These are phyloP conservation scores for Boleophthalmus pectinirostris DNA, from an alignment of 2,113 vertebrate species.

Conservation along the genomic window DNA sequence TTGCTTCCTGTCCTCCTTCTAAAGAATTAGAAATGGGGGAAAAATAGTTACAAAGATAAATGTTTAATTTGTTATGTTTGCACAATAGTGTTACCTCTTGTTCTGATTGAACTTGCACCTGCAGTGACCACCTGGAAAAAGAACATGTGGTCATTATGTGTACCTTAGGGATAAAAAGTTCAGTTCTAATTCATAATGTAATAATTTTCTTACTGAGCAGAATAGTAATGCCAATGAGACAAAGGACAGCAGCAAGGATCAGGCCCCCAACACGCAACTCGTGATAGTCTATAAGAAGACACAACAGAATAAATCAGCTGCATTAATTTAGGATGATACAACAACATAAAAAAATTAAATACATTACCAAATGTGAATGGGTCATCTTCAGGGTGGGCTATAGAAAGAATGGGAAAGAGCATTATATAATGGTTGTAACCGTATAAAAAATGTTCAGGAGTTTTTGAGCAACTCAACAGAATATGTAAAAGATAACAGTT, in stretches of 20 bases:
- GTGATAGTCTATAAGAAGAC: constrained; percentile 79
- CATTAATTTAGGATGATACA: background rate
- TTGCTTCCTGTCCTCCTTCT: constrained; percentile 77
- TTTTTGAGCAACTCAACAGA: constrained; percentile 18
- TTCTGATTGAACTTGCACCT: constrained; percentile 86
- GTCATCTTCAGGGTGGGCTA: constrained; percentile 61
- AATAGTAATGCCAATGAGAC: constrained; percentile 84
- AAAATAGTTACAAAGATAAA: constrained; percentile 6
- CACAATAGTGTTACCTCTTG: constrained; percentile 72
- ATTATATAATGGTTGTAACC: background rate
- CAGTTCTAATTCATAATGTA: background rate
- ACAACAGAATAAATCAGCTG: background rate
- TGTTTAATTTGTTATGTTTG: background rate
- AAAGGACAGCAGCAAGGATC: constrained; percentile 82
- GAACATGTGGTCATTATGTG: background rate
- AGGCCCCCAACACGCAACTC: constrained; percentile 83
- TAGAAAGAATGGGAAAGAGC: constrained; percentile 22
- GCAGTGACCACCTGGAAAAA: constrained; percentile 83
- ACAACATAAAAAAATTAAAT: background rate
- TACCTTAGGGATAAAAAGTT: background rate
- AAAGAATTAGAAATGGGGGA: constrained; percentile 14
- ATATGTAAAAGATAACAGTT: constrained; percentile 1
- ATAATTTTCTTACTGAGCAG: constrained; percentile 82
- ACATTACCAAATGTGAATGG: constrained; percentile 78
- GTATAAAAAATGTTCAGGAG: background rate